These are phyloP conservation scores for Endotricha flammealis DNA, from an alignment of 2,888 invertebrate species.

Conservation along the genomic window DNA sequence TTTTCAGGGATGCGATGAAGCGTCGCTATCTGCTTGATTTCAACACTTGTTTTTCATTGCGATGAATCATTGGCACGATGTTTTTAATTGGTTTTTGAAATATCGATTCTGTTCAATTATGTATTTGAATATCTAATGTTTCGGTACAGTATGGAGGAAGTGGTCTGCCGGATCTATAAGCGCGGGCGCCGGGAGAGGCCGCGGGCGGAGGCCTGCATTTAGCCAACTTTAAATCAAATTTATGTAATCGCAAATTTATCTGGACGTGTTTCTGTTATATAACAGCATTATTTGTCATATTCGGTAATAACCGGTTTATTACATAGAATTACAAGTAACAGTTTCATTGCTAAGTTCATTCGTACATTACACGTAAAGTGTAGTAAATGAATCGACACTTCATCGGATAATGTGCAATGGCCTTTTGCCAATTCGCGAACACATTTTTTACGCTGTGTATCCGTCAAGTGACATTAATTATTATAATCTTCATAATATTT, in stretches of 20 bases:
- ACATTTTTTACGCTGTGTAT: background rate
- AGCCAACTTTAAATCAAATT: constrained; percentile 40
- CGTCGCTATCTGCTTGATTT: background rate
- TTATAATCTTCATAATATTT: background rate
- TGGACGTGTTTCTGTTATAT: constrained; percentile 4
- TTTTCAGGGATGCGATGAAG: constrained; percentile 42
- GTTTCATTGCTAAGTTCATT: no score
- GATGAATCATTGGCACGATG: background rate
- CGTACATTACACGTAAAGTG: no score
- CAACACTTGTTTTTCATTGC: background rate
- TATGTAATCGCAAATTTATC: constrained; percentile 10
- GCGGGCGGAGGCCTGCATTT: background rate
- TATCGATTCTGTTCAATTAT: background rate
- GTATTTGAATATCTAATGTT: constrained; percentile 6
- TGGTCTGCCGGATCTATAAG: constrained; percentile 8
- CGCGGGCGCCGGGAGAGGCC: background rate
- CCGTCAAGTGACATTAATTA: background rate
- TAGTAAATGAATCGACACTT: background rate
- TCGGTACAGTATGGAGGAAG: constrained; percentile 6
- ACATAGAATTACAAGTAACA: no score
- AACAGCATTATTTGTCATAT: constrained; percentile 5
- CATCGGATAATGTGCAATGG: background rate
- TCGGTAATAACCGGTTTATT: background rate
- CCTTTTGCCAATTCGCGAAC: background rate
- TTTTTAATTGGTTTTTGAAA: no score